Evolutionary conservation across 2,797 vertebrate species (phyloP), one percentile per base, ranked within the genome.

Genomic region (Orientallactaga sibirica): DNA sequence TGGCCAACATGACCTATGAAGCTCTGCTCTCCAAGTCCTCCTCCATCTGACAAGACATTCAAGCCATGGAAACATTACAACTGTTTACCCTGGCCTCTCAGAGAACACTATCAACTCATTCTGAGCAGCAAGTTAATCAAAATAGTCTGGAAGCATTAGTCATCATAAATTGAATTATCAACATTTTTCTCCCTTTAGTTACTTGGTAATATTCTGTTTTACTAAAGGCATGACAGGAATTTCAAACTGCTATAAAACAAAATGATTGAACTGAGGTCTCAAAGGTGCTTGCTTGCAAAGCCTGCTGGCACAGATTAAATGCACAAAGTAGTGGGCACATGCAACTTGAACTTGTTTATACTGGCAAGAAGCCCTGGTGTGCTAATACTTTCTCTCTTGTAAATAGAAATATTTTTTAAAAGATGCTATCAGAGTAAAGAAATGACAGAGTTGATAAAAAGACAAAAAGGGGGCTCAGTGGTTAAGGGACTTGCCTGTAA

Each of bases 21-120:
- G 55, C 71, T 73, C 16, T 61, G 81, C 66, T 79, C 55, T 86
- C 75, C 58, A 83, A 92, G 68, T 71, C 66, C 43, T 41, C 19
- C 12, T 52, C 67, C 70, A 68, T 52, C 86, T 78, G 61, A 86
- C 64, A 55, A 78, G 66, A 33, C 77, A 15, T 41, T 78, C 33
- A 74, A 73, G 70, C 41, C 55, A 37, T 73, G 25, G 20, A 77
- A 48, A 77, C 19, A 7, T 48, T 24, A 85, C 61, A 66, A 82
- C 2, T 76, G 33, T 14, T 90, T 74, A 52, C 58, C 41, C 58
- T 78, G 33, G 25, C 19, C 61, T 64, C 66, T 81, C 41, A 0
- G 27, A 61, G 33, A 83, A n/a, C 66, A 91, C n/a, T 73, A 93
- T 41, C 83, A 67, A 91, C 81, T 89, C 91, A 81, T 67, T 91